phyloP scores from a whole-genome alignment of 2,797 vertebrate genomes.

The Lithobates sylvaticus region DNA sequence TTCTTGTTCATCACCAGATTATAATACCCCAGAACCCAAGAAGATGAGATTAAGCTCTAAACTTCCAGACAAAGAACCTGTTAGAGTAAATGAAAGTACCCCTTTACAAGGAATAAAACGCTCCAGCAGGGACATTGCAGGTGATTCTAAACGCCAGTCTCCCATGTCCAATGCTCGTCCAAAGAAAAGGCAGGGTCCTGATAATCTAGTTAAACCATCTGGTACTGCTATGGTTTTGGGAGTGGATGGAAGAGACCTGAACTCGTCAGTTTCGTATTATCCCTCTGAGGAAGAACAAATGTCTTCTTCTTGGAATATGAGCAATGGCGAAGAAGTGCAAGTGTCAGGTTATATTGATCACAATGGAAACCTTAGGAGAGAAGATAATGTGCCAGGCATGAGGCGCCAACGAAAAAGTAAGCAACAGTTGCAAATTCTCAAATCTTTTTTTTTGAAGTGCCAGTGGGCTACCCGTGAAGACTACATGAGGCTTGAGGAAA shows the following conservation, averaged over 20 bases:
- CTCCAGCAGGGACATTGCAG: neutral
- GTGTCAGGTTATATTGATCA: conserved; percentile 9
- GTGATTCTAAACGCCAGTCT: neutral
- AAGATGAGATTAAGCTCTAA: conserved; percentile 6
- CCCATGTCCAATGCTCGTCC: neutral
- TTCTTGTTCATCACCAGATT: conserved; percentile 15
- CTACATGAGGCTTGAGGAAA: conserved; percentile 85
- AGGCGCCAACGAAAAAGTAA: conserved; percentile 86
- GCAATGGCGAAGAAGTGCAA: neutral
- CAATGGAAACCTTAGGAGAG: conserved; percentile 17
- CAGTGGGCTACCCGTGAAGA: conserved; percentile 91
- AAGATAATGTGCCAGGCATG: conserved; percentile 63
- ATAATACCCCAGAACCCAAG: conserved; percentile 31
- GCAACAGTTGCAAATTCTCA: conserved; percentile 88
- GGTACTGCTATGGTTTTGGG: neutral
- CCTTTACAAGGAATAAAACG: neutral
- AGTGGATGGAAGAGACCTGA: neutral
- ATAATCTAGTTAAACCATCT: neutral
- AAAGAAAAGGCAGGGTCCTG: neutral
- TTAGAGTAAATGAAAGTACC: neutral
- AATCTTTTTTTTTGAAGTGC: conserved; percentile 87
- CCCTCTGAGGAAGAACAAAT: conserved; percentile 20
- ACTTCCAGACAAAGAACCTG: neutral
- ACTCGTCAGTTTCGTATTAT: neutral
- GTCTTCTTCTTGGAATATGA: conserved; percentile 2